phyloP scores from a whole-genome alignment of 2,797 vertebrate genomes.

The Tarsius wallacei region DNA sequence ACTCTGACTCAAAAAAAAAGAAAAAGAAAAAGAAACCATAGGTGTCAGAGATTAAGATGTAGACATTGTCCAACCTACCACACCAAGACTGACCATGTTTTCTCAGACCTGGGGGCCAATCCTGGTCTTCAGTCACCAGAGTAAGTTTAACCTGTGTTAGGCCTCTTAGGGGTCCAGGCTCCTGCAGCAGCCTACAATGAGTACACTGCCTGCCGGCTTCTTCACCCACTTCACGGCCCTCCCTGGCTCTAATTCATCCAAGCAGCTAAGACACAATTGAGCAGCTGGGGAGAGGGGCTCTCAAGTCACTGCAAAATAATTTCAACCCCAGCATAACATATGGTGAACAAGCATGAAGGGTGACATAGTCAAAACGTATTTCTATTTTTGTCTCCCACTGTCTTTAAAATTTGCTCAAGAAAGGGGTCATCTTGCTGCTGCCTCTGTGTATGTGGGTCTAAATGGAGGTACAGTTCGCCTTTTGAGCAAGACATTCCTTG shows the following conservation, averaged over 20 bases:
- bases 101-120: not conserved
- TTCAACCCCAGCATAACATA: not conserved
- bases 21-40: no score
- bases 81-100: accelerated
- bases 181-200: not conserved
- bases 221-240: not conserved
- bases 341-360: not conserved
- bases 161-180: not conserved
- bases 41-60: not conserved
- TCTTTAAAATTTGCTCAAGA: not conserved
- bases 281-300: not conserved
- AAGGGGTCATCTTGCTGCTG: not conserved
- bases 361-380: not conserved
- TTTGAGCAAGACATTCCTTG: not conserved
- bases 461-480: not conserved
- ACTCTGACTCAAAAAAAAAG: no score
- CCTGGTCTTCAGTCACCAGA: not conserved
- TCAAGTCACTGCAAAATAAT: not conserved
- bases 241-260: not conserved
- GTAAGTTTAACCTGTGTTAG: not conserved
- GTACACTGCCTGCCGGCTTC: not conserved
- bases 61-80: no score
- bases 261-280: not conserved
- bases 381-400: not conserved
- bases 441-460: not conserved